Evolutionary conservation across 2,797 vertebrate genomes (phyloP), one percentile per base, ranked within the genome.

Genomic region (Setipinna tenuifilis): DNA sequence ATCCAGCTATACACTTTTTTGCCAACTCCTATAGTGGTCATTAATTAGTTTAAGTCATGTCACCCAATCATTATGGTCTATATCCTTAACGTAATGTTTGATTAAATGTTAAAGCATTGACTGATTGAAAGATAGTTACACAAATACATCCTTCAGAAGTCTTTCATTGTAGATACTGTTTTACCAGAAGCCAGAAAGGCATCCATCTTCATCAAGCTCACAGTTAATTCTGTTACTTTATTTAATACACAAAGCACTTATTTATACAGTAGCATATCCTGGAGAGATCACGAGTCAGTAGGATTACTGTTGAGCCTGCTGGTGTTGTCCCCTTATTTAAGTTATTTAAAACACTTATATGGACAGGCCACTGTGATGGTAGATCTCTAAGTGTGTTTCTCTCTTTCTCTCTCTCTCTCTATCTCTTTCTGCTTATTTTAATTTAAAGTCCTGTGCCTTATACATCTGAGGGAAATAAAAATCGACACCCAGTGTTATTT

Each of bases 381-480:
- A 61, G 21, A 21, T n/a, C 58, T 61, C 19, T 7, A 61, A 61
- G 6, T 61, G 19, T 61, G 62, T 54, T 7, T 54, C 50, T 54
- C 50, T 54, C 50, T 54, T 7, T 54, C 50, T 54, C 50, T 54
- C n/a, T 28, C 14, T 16, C 23, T 16, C 61, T 65, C 61, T 35
- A 28, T 75, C 5, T 17, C 28, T 54, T 28, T 19, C 12, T 9
- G 28, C 25, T 75, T 28, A 19, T 41, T 75, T 35, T 35, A 75
- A 75, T 35, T n/a, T n/a, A n/a, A 75, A 35, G 68, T 17, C 28
- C 31, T 75, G 31, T 75, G 28, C 25, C 5, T 71, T 28, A 71
- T 31, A 75, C 31, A 75, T 75, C 68, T 35, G 68, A 75, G 68
- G 68, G 31, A 75, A 35, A 75, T 75, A 4, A 75, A 75, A 75